A percentile compares a stretch with the other conserved stretches of the same genome.
Evolutionary conservation across 2,113 vertebrate species (phyloP).

Genomic region (Aplodontia rufa): DNA sequence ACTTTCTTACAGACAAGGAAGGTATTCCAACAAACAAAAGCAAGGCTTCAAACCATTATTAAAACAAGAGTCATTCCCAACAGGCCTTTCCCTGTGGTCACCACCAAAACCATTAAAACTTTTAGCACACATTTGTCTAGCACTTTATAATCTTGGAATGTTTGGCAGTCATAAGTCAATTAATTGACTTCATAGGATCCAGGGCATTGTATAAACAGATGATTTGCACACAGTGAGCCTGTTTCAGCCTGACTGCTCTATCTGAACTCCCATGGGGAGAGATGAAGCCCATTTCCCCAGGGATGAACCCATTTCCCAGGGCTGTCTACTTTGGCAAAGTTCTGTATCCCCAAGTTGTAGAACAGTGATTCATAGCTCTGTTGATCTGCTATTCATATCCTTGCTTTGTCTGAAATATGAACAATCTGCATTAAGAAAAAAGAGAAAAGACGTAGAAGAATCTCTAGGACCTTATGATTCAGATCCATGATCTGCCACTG

Average conservation of each 20-base stretch:
- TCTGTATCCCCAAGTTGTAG: fast-evolving
- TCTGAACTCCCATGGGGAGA: not conserved
- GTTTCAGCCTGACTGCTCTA: not conserved
- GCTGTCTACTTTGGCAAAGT: not conserved
- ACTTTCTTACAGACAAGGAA: not conserved
- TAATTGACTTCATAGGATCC: not conserved
- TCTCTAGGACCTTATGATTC: slow-evolving; percentile 54
- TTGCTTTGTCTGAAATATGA: slow-evolving; percentile 41
- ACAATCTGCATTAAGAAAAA: not conserved
- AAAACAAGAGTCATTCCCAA: not conserved
- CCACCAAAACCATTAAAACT: not conserved
- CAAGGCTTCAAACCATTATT: not conserved
- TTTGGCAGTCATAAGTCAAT: not conserved
- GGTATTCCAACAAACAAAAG: not conserved
- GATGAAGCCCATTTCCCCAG: not conserved
- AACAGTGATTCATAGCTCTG: not conserved
- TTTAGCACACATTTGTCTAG: not conserved
- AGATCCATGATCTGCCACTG: slow-evolving; percentile 59
- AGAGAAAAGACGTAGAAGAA: slow-evolving; percentile 2
- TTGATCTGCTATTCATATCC: not conserved
- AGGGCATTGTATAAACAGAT: not conserved
- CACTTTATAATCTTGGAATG: not conserved
- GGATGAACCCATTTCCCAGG: not conserved
- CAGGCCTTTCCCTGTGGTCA: not conserved
- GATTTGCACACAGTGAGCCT: too few relatives aligned